Evolutionary conservation across 2,888 invertebrate species (phyloP), one percentile per base, ranked within the genome.

Genomic region (Acanthosepion lycidas): DNA sequence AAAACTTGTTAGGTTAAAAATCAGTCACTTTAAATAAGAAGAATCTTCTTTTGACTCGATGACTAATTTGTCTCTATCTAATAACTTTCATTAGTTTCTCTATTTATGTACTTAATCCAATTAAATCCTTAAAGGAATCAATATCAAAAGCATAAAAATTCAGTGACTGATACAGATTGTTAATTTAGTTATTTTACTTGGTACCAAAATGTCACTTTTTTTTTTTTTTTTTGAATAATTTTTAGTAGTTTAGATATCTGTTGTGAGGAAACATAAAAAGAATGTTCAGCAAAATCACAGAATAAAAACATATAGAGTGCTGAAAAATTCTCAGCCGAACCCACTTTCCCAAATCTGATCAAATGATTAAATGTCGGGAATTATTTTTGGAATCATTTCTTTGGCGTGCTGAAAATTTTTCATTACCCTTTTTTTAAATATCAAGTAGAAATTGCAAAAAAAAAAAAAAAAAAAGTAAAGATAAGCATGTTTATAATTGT

Each of bases 121-220:
- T 49, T 93, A 28, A 49, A 51, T 93, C 93, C 28, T 28, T 28
- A 3, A 6, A 20, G 48, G 20, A 53, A 51, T 93, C 51, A 51
- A 51, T 59, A 94, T 20, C 28, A 64, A 33, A 26, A 53, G 6
- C 33, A 93, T 97, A 98, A 97, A 98, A n/a, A 98, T 98, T 96
- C 33, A 42, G n/a, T 94, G 42, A 48, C 23, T 48, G 48, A 55
- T 33, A 53, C 94, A 51, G 26, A 49, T 49, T 9, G 28, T 33
- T 51, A 49, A 53, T 94, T 49, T 49, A 51, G 59, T n/a, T 53
- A 59, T 42, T n/a, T 93, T 53, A 15, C 49, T 93, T 15, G 23
- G 28, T 42, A 28, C 12, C 33, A 91, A 42, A 26, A 42, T 42
- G 42, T 42, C 42, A 42, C 42, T 42, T 42, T 42, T 42, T 42